These are phyloP conservation scores for Macrosiphum euphorbiae DNA, from an alignment of 2,888 invertebrate genomes.

Conservation along the genomic window DNA sequence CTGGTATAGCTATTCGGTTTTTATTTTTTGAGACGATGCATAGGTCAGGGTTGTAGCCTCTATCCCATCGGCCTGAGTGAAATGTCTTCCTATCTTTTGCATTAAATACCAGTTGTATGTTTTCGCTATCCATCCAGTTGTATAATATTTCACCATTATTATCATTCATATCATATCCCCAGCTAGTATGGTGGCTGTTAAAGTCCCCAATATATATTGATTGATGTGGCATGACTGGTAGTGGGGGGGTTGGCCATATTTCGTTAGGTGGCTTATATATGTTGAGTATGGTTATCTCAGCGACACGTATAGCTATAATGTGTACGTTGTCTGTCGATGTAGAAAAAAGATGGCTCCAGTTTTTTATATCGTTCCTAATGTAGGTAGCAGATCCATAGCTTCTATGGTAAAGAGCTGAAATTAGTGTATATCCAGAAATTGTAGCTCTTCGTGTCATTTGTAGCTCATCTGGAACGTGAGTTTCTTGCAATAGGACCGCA, in stretches of 20 bases:
- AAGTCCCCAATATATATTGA: constrained; percentile 28
- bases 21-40: constrained; percentile 21
- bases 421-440: neutral
- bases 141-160: neutral
- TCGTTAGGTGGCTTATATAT: constrained; percentile 33
- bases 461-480: constrained; percentile 6
- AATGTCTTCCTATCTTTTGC: constrained; percentile 44
- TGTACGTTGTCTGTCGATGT: neutral
- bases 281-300: constrained; percentile 24
- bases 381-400: no score
- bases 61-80: constrained; percentile 27
- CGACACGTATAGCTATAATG: neutral
- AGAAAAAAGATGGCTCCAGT: no score
- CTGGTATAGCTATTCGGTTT: constrained; percentile 22
- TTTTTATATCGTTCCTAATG: no score
- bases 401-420: neutral
- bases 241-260: constrained; percentile 10
- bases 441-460: no score
- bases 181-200: constrained; percentile 31
- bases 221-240: neutral
- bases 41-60: constrained; percentile 32
- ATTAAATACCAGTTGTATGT: constrained; percentile 26
- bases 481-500: constrained; percentile 24
- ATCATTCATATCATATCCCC: constrained; percentile 3
- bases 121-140: constrained; percentile 9